phyloP scores from a whole-genome alignment of 92 coral and sea anemone genomes.

The Heteractis magnifica region DNA sequence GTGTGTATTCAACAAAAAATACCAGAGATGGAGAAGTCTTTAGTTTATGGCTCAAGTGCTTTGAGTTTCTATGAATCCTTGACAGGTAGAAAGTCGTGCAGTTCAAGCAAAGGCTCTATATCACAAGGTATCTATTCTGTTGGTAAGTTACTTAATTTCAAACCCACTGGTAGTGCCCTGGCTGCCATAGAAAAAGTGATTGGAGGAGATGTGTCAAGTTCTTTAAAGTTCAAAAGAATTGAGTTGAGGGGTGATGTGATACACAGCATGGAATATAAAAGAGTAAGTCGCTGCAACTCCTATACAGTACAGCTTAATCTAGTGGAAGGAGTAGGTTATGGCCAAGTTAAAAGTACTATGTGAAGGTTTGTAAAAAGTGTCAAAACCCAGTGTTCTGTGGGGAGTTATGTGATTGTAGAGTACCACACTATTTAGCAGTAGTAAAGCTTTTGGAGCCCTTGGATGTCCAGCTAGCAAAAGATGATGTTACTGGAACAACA shows the following conservation, averaged over 20 bases:
- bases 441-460: constrained; percentile 4
- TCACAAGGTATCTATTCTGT: constrained; percentile 20
- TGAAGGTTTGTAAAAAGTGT: constrained; percentile 16
- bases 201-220: constrained; percentile 27
- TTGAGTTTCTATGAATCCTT: constrained; percentile 26
- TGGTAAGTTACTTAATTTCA: constrained; percentile 21
- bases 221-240: constrained; percentile 27
- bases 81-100: constrained; percentile 29
- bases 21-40: constrained; percentile 29
- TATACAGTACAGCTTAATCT: constrained; percentile 27
- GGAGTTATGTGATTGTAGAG: constrained; percentile 12
- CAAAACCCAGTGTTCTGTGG: constrained; percentile 39
- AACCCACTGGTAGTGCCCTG: constrained; percentile 13
- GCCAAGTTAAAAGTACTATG: constrained; percentile 41
- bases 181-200: constrained; percentile 38
- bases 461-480: constrained; percentile 22
- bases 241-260: constrained; percentile 37
- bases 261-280: constrained; percentile 36
- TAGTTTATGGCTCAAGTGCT: constrained; percentile 37
- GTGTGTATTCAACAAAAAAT: constrained; percentile 38
- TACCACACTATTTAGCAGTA: constrained; percentile 24
- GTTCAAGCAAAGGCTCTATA: constrained; percentile 19
- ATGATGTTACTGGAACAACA: constrained; percentile 29
- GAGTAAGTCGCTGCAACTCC: constrained; percentile 17
- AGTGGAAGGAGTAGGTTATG: constrained; percentile 13